Evolutionary conservation across 2,888 invertebrate genomes (phyloP).

Genomic region (Diplolepis rosae): DNA sequence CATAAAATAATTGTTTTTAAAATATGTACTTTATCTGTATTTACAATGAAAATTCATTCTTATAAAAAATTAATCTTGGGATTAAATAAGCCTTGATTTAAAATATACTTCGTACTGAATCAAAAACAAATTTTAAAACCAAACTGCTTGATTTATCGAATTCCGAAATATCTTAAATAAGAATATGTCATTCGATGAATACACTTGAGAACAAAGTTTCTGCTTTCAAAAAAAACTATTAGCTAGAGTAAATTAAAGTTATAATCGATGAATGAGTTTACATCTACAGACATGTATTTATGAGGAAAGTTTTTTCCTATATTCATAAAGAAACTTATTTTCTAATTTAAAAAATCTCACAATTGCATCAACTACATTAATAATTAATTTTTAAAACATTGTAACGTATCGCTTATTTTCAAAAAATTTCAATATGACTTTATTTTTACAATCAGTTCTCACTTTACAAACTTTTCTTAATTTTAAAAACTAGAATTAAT

Average conservation of each 20-base stretch:
- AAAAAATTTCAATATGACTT: neutral
- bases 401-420: too few species aligned
- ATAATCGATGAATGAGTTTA: neutral
- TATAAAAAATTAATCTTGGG: neutral
- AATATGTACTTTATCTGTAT: neutral
- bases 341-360: neutral
- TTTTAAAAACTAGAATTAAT: neutral
- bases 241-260: neutral
- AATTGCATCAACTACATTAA: neutral
- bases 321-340: neutral
- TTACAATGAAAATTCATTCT: neutral
- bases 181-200: neutral
- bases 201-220: neutral
- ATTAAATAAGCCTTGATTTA: neutral
- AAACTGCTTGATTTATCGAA: neutral
- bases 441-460: neutral
- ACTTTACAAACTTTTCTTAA: neutral
- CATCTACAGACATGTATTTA: neutral
- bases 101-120: neutral
- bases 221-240: neutral
- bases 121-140: neutral
- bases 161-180: neutral
- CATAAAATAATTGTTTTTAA: neutral
- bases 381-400: too few species aligned
- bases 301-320: too few species aligned